Conservation (phyloP, 2,888 invertebrate genomes). For the Athalia circularis region DNA sequence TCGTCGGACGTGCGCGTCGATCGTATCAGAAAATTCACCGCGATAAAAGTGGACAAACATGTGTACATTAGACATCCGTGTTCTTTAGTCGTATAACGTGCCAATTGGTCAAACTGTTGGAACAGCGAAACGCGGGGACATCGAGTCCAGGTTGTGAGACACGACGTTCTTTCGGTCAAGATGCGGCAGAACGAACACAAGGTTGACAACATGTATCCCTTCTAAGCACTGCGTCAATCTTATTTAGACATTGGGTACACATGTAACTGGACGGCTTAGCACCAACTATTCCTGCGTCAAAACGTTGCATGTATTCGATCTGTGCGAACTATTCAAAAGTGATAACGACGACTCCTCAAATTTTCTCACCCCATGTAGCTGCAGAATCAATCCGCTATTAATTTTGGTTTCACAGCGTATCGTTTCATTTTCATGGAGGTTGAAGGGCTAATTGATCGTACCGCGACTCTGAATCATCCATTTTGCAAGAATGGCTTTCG, state of each 20-base stretch:
- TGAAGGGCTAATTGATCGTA: not conserved
- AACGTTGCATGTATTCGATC: not conserved
- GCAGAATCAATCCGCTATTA: not conserved
- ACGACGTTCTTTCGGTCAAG: not conserved
- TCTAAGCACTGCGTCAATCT: conserved; percentile 19
- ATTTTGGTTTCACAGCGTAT: not conserved
- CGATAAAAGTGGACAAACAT: too few relatives aligned
- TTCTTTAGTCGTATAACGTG: not conserved
- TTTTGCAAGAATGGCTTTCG: too few relatives aligned
- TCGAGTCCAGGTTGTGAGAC: not conserved
- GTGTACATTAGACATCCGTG: not conserved
- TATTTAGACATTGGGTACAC: conserved; percentile 9
- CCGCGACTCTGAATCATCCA: too few relatives aligned
- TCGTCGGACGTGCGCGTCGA: too few relatives aligned
- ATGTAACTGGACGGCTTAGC: conserved; percentile 33
- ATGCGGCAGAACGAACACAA: conserved; percentile 24
- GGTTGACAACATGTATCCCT: not conserved
- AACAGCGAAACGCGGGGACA: not conserved
- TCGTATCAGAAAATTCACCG: too few relatives aligned
- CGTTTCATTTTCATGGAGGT: not conserved
- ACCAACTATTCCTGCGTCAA: conserved; percentile 11
- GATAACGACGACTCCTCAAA: not conserved
- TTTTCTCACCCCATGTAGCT: not conserved
- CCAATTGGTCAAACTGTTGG: too few relatives aligned
- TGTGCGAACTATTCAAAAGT: not conserved